A percentile compares a stretch with the other conserved stretches of the same genome.
Evolutionary conservation across 2,888 invertebrate species (phyloP).

Genomic region (Drosophila eohydei): DNA sequence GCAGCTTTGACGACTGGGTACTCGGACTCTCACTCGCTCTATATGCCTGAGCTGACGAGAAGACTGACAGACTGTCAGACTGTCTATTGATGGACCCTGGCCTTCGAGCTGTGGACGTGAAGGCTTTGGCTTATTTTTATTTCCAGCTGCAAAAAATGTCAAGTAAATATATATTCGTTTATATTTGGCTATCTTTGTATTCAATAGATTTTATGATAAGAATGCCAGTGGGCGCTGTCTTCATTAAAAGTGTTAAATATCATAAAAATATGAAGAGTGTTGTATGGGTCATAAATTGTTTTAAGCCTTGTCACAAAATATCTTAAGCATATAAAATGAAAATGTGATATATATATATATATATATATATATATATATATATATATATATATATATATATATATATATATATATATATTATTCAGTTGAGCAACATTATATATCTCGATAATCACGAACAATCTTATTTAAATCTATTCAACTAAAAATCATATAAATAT

Average conservation of each 20-base stretch:
- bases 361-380: too few relatives aligned
- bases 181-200: constrained; percentile 19
- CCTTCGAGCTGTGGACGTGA: constrained; percentile 10
- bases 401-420: too few relatives aligned
- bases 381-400: too few relatives aligned
- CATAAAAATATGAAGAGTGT: not conserved
- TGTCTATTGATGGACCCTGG: not conserved
- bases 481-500: not conserved
- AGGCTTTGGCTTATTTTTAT: not conserved
- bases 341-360: too few relatives aligned
- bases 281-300: not conserved
- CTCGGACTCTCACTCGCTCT: constrained; percentile 13
- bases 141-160: constrained; percentile 2
- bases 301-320: not conserved
- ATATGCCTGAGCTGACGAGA: constrained; percentile 15
- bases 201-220: constrained; percentile 30
- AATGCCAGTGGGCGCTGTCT: not conserved
- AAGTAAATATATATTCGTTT: constrained; percentile 24
- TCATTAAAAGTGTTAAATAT: not conserved
- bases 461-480: too few relatives aligned
- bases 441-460: not conserved
- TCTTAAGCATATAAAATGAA: not conserved
- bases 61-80: constrained; percentile 35
- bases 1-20: constrained; percentile 15
- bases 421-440: not conserved